These are phyloP conservation scores for Phrynosoma blainvillii DNA, from an alignment of 2,113 vertebrate genomes.

Conservation along the genomic window DNA sequence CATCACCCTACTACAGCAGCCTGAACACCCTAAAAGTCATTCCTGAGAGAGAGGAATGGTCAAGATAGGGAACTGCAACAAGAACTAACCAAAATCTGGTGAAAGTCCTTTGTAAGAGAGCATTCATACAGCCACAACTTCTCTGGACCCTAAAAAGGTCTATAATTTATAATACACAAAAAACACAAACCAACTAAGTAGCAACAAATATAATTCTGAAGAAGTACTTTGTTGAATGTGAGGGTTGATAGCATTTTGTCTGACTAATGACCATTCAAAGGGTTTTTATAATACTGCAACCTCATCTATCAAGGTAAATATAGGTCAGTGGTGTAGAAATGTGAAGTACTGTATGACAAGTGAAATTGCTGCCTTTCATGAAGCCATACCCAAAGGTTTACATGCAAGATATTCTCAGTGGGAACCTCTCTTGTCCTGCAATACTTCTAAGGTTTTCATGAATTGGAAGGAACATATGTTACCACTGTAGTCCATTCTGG, in stretches of 20 bases:
- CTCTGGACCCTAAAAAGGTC: background rate
- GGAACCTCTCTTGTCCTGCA: background rate
- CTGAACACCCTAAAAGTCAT: background rate
- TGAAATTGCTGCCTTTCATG: background rate
- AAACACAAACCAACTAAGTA: background rate
- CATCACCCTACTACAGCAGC: background rate
- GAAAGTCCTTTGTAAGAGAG: no score
- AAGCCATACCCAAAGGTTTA: no score
- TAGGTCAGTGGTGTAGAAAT: background rate
- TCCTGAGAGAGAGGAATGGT: background rate
- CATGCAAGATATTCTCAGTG: background rate
- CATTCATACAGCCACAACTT: background rate
- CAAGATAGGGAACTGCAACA: no score
- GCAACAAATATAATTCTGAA: background rate
- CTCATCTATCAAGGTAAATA: background rate
- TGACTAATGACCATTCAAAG: background rate
- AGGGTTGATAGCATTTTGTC: background rate
- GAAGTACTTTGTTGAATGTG: background rate
- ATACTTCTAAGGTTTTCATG: background rate
- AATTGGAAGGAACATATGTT: background rate
- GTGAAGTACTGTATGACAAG: background rate
- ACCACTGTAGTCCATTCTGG: no score
- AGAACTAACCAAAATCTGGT: no score
- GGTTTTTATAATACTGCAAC: background rate
- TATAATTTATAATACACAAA: background rate